These are phyloP conservation scores for Aradophagus sp. DNA, from an alignment of 1,140 invertebrate species.

Conservation along the genomic window DNA sequence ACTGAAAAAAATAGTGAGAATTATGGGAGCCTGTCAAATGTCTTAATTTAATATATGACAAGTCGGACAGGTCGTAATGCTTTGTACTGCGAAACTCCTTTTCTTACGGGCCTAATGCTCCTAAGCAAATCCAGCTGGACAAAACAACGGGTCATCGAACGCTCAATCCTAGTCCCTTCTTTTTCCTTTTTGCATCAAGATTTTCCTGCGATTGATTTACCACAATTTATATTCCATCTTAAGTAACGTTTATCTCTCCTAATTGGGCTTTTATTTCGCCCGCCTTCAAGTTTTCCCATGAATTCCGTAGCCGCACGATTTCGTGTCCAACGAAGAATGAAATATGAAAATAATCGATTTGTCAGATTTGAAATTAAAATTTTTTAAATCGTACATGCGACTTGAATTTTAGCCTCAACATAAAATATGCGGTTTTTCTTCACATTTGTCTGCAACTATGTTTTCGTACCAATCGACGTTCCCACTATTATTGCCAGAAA, in stretches of 20 bases:
- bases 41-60: conserved; percentile 26
- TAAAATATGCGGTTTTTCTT: too few species aligned
- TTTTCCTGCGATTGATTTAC: conserved; percentile 29
- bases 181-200: too few species aligned
- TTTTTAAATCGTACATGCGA: too few species aligned
- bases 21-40: conserved; percentile 11
- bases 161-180: conserved; percentile 26
- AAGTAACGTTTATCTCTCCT: conserved; percentile 4
- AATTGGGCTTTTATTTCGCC: conserved; percentile 17
- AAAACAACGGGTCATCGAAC: conserved; percentile 16
- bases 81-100: conserved; percentile 18
- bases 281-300: conserved; percentile 21
- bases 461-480: too few species aligned
- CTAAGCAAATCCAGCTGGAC: conserved; percentile 10
- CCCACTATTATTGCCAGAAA: too few species aligned
- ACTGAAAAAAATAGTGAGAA: conserved; percentile 3
- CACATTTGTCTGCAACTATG: too few species aligned
- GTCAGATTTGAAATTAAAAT: too few species aligned
- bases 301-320: too few species aligned
- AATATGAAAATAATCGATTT: too few species aligned
- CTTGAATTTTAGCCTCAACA: too few species aligned
- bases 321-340: too few species aligned
- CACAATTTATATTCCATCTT: conserved; percentile 18
- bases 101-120: neutral
- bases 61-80: conserved; percentile 11